Percentiles rank a stretch among this genome's conserved stretches.
Evolutionary conservation across 2,113 vertebrate species (phyloP).

Genomic region (Eulemur rufifrons): DNA sequence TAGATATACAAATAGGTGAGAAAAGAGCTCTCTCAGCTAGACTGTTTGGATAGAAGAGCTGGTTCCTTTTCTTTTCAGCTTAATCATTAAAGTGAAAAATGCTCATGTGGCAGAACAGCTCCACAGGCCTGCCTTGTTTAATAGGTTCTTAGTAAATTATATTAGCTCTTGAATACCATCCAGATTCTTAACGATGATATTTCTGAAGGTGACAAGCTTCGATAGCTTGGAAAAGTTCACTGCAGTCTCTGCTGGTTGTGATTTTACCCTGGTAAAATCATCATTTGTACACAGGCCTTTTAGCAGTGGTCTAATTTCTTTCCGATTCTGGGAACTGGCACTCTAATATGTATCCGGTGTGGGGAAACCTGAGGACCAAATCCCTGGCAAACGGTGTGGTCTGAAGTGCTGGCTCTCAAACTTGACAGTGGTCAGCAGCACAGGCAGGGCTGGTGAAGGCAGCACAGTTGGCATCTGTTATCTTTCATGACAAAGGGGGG

Average conservation of each 20-base stretch:
- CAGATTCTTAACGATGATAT: slow-evolving; percentile 59
- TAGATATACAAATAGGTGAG: background rate
- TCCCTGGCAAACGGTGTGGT: background rate
- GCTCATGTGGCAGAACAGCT: background rate
- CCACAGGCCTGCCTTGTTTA: background rate
- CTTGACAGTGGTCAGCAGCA: background rate
- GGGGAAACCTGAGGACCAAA: background rate
- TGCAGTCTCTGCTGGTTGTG: background rate
- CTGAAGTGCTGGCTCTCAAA: background rate
- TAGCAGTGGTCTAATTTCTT: background rate
- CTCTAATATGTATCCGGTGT: background rate
- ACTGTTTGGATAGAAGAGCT: background rate
- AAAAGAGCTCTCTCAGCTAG: background rate
- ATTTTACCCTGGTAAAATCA: slow-evolving; percentile 20
- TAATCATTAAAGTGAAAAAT: slow-evolving; percentile 54
- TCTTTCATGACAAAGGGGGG: background rate
- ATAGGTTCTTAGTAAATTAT: slow-evolving; percentile 57
- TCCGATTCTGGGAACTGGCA: background rate
- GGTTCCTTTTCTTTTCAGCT: background rate
- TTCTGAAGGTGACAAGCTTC: slow-evolving; percentile 56
- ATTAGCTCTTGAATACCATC: slow-evolving; percentile 51
- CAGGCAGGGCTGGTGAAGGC: background rate
- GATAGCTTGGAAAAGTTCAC: slow-evolving; percentile 42
- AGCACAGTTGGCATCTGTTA: background rate
- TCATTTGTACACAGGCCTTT: background rate